Percentiles rank a stretch among this genome's conserved stretches.
Evolutionary conservation across 2,113 vertebrate species (phyloP).

Genomic region (Salminus brasiliensis): DNA sequence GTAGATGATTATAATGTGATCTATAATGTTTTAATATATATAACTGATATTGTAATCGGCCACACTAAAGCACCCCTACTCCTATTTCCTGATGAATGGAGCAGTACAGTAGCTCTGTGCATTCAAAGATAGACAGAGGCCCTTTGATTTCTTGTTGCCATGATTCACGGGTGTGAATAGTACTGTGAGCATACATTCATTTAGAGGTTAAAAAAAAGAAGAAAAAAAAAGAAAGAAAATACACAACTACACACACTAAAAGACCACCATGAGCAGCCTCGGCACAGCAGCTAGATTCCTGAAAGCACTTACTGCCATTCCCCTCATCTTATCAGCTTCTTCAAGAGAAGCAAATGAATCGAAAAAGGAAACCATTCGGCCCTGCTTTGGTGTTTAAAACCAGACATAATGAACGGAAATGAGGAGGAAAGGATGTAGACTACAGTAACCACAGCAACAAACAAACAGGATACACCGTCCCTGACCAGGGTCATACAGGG

Average conservation of each 20-base stretch:
- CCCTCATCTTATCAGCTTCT: neutral
- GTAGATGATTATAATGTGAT: no score
- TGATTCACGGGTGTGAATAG: neutral
- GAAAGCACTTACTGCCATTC: neutral
- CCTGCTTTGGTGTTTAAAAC: neutral
- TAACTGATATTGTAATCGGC: no score
- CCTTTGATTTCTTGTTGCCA: neutral
- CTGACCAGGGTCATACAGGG: neutral
- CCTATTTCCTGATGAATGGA: no score
- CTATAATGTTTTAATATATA: no score
- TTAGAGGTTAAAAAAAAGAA: neutral
- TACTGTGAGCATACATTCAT: neutral
- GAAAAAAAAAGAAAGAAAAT: no score
- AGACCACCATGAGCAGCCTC: neutral
- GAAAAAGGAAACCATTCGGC: neutral
- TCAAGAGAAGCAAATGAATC: neutral
- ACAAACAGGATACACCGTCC: neutral
- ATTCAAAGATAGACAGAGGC: neutral
- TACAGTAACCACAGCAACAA: conserved; percentile 21
- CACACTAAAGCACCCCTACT: no score
- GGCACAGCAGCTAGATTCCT: neutral
- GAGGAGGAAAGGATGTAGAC: neutral
- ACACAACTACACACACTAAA: neutral
- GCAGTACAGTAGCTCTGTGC: no score
- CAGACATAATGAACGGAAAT: conserved; percentile 11